These are phyloP conservation scores for Microchrysa polita DNA, from an alignment of 2,888 invertebrate genomes.

Conservation along the genomic window DNA sequence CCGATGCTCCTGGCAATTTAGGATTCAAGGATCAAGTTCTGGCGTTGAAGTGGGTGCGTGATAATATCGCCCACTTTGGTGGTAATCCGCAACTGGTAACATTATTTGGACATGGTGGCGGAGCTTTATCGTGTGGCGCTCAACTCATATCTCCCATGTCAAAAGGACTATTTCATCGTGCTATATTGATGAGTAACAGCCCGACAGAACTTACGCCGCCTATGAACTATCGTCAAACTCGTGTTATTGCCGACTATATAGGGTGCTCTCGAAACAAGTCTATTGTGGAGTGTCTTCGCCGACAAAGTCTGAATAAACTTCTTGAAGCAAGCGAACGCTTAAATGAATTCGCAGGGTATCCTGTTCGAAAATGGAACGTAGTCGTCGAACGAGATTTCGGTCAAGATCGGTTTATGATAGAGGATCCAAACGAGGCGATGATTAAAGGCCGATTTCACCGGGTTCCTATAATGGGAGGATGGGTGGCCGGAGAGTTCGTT, in stretches of 20 bases:
- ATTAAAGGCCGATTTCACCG: no score
- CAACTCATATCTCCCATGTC: slow-evolving; percentile 71
- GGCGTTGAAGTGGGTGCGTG: no score
- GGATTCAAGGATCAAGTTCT: slow-evolving; percentile 75
- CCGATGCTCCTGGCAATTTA: slow-evolving; percentile 72
- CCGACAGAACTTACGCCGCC: slow-evolving; percentile 60
- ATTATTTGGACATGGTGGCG: slow-evolving; percentile 66
- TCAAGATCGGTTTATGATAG: no score
- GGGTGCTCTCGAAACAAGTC: neutral
- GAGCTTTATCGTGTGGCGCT: neutral
- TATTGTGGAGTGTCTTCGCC: neutral
- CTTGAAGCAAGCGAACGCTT: slow-evolving; percentile 16
- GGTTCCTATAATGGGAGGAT: no score
- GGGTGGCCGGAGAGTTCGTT: no score
- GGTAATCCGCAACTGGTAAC: slow-evolving; percentile 73
- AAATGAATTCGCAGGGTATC: no score
- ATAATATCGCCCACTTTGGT: slow-evolving; percentile 72
- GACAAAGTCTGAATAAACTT: slow-evolving; percentile 5
- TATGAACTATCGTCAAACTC: neutral
- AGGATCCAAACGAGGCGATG: no score
- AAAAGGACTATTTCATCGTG: slow-evolving; percentile 73
- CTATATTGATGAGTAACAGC: slow-evolving; percentile 73
- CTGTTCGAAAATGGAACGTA: no score
- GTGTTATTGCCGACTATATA: neutral
- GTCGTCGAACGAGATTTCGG: no score